Conservation (phyloP, 2,888 invertebrate species). For the Drosophila sordidapex region DNA sequence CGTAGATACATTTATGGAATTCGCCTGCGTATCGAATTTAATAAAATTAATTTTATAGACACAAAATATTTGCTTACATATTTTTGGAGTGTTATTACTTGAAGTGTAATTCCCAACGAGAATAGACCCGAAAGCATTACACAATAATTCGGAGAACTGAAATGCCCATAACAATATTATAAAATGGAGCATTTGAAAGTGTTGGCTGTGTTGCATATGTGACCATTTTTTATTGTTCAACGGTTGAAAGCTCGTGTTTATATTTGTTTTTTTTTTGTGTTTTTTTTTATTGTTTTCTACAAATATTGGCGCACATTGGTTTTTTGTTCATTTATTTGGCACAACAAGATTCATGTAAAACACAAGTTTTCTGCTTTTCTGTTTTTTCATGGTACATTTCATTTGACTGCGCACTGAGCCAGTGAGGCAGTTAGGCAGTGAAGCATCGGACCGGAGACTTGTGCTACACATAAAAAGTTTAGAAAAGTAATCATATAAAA, state of each 20-base stretch:
- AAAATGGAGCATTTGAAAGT: conserved; percentile 31
- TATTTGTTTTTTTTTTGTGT: conserved; percentile 38
- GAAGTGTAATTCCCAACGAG: neutral
- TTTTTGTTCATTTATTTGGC: conserved; percentile 6
- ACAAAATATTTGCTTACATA: neutral
- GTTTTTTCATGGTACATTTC: conserved; percentile 74
- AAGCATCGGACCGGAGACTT: conserved; percentile 42
- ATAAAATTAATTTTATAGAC: neutral
- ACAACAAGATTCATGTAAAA: conserved; percentile 25
- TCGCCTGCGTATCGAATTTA: neutral
- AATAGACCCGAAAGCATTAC: conserved; percentile 1
- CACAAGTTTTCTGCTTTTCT: conserved; percentile 49
- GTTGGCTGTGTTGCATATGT: conserved; percentile 65
- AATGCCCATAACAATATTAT: neutral
- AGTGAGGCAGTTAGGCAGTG: neutral
- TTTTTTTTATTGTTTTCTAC: conserved; percentile 35
- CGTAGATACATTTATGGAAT: neutral
- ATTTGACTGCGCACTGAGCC: conserved; percentile 48
- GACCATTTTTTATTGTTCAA: conserved; percentile 77
- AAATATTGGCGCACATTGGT: conserved; percentile 67
- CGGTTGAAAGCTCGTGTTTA: conserved; percentile 59
- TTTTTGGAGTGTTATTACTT: neutral
- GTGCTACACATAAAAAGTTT: conserved; percentile 69
- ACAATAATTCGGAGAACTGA: neutral
- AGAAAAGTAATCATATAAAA: conserved; percentile 79